These are phyloP conservation scores for Mobula birostris DNA, from an alignment of 2,113 vertebrate species.

Conservation along the genomic window DNA sequence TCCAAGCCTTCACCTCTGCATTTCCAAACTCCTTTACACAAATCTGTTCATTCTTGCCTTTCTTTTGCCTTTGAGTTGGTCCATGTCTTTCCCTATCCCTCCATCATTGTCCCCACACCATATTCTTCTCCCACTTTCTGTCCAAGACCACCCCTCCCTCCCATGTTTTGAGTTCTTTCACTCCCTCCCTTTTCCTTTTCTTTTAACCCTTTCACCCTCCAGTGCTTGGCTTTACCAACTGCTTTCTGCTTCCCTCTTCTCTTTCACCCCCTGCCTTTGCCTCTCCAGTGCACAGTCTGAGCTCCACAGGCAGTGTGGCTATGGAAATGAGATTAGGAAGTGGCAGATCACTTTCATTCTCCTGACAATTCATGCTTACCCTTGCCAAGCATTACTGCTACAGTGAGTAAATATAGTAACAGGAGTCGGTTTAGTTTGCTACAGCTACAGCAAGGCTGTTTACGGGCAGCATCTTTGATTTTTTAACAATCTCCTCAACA, in stretches of 20 bases:
- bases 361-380: background rate
- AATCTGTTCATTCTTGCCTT: background rate
- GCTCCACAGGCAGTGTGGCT: background rate
- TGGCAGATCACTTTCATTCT: slow-evolving; percentile 6
- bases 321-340: background rate
- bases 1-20: background rate
- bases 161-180: background rate
- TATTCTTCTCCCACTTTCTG: background rate
- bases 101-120: background rate
- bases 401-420: background rate
- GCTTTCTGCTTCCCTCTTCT: background rate
- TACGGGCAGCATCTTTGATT: background rate
- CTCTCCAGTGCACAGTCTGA: background rate
- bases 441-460: background rate
- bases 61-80: background rate
- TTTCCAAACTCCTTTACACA: background rate
- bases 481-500: background rate
- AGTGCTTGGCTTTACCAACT: background rate
- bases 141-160: background rate
- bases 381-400: background rate
- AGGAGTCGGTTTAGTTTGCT: background rate
- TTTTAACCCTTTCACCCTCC: background rate
- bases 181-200: background rate
- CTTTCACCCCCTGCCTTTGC: background rate
- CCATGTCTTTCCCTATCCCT: background rate